Percentiles rank a stretch among this genome's conserved stretches.
Conservation (phyloP, 2,797 vertebrate species). For the Columba guinea region DNA sequence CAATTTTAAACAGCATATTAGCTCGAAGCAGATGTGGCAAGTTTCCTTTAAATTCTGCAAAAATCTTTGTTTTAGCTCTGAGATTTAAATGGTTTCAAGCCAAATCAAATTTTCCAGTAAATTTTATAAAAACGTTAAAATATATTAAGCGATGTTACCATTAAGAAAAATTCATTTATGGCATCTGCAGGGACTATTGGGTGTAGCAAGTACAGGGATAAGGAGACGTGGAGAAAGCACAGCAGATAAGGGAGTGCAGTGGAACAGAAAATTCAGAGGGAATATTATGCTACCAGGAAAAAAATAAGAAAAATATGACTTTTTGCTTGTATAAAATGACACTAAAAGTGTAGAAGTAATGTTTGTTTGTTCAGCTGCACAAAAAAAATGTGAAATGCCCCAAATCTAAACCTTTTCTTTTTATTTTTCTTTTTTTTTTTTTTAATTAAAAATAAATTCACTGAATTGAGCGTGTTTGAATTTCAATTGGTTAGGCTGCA, state of each 20-base stretch:
- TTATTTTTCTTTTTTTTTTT: background rate
- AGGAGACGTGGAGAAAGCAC: background rate
- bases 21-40: background rate
- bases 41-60: background rate
- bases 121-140: background rate
- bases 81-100: background rate
- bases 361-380: background rate
- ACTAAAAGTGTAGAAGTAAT: background rate
- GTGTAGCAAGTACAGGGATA: background rate
- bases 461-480: background rate
- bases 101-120: background rate
- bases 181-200: background rate
- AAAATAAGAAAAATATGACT: background rate
- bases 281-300: background rate
- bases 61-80: background rate
- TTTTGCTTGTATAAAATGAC: background rate
- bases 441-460: background rate
- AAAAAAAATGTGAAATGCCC: background rate
- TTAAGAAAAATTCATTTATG: background rate
- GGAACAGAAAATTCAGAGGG: background rate
- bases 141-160: background rate
- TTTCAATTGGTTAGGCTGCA: background rate
- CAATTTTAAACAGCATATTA: background rate
- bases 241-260: background rate
- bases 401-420: background rate